Conservation (phyloP, 2,113 vertebrate genomes). For the Garra rufa region DNA sequence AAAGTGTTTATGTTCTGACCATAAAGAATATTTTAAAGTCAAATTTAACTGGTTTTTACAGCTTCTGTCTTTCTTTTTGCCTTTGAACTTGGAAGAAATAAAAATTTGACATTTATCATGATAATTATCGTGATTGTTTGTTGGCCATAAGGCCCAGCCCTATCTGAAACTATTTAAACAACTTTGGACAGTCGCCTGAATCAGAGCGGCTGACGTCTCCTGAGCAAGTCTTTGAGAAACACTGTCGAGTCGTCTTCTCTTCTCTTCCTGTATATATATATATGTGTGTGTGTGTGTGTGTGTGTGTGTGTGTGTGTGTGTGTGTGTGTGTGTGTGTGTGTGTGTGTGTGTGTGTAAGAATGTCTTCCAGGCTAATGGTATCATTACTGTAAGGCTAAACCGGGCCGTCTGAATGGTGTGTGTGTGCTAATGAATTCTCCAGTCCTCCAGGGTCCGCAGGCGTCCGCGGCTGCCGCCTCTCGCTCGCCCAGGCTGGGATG, state of each 20-base stretch:
- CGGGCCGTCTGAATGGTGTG: not conserved
- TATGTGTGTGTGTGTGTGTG: too few relatives aligned
- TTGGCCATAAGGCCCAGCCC: too few relatives aligned
- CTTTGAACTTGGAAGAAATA: too few relatives aligned
- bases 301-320: too few relatives aligned
- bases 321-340: not conserved
- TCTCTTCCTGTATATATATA: not conserved
- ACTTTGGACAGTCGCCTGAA: too few relatives aligned
- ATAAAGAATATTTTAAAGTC: too few relatives aligned
- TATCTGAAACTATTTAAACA: too few relatives aligned
- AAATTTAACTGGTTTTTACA: too few relatives aligned
- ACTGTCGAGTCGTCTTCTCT: not conserved
- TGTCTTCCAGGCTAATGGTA: slow-evolving; percentile 21
- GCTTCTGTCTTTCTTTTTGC: too few relatives aligned
- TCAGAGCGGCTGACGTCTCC: not conserved
- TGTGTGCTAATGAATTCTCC: slow-evolving; percentile 16
- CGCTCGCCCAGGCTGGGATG: slow-evolving; percentile 14
- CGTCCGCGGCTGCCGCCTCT: not conserved
- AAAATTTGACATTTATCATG: too few relatives aligned
- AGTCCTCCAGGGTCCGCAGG: slow-evolving; percentile 21
- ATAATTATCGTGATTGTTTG: too few relatives aligned
- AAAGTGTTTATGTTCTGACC: too few relatives aligned
- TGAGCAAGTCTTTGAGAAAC: not conserved
- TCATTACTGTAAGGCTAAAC: slow-evolving; percentile 30
- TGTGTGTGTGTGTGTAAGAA: slow-evolving; percentile 14